Percentiles rank a stretch among this genome's conserved stretches.
These are phyloP conservation scores for Philereme transversata DNA, from an alignment of 2,888 invertebrate species.

Conservation along the genomic window DNA sequence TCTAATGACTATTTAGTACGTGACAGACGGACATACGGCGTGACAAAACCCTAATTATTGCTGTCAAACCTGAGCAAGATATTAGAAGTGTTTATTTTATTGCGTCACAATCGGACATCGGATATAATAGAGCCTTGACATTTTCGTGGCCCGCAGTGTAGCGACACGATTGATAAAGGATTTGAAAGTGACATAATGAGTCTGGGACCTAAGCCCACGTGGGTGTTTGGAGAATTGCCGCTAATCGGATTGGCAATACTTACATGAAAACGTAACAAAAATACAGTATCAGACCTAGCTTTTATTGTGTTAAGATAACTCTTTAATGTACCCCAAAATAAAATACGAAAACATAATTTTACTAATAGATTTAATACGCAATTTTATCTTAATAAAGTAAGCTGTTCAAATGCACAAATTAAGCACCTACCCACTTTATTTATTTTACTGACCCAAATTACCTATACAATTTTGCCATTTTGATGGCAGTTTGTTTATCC, in stretches of 20 bases:
- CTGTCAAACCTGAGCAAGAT: constrained; percentile 64
- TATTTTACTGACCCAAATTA: no score
- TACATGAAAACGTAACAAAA: neutral
- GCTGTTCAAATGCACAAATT: no score
- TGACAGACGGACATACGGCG: constrained; percentile 65
- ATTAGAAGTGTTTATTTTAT: constrained; percentile 64
- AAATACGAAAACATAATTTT: no score
- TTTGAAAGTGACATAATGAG: constrained; percentile 8
- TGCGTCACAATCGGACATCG: constrained; percentile 37
- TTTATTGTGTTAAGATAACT: no score
- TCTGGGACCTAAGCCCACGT: neutral
- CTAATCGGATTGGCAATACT: neutral
- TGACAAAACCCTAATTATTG: constrained; percentile 74
- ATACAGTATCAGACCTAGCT: no score
- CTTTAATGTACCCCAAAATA: no score
- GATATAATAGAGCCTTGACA: constrained; percentile 33
- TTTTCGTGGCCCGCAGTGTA: constrained; percentile 25
- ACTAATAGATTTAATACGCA: no score
- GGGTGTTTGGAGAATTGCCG: neutral
- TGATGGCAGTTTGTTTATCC: no score
- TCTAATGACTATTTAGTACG: constrained; percentile 62
- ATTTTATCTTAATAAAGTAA: no score
- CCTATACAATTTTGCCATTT: no score
- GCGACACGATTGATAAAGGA: constrained; percentile 17
- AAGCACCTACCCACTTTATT: no score